These are phyloP conservation scores for Phyllotreta cruciferae DNA, from an alignment of 2,888 invertebrate genomes.

Conservation along the genomic window DNA sequence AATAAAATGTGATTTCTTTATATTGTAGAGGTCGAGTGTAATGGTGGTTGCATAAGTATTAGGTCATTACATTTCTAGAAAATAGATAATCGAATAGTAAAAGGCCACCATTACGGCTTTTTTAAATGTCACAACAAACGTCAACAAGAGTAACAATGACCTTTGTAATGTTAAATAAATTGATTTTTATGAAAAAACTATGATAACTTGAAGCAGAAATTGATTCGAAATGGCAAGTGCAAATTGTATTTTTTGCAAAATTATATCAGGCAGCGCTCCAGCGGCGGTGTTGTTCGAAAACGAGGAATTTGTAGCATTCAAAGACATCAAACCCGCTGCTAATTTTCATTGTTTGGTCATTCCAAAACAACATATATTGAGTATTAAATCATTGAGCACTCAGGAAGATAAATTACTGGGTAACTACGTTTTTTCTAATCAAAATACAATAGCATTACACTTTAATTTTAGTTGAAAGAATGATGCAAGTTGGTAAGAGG, in stretches of 20 bases:
- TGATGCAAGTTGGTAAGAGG: slow-evolving; percentile 67
- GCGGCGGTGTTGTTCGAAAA: slow-evolving; percentile 75
- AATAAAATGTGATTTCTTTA: too few relatives aligned
- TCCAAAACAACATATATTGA: slow-evolving; percentile 78
- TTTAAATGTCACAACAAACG: too few relatives aligned
- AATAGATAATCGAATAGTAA: too few relatives aligned
- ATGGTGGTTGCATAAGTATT: too few relatives aligned
- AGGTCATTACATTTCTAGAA: too few relatives aligned
- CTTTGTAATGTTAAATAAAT: too few relatives aligned
- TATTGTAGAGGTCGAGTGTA: too few relatives aligned
- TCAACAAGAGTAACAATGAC: too few relatives aligned
- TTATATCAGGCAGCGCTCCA: slow-evolving; percentile 67
- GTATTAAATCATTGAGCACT: slow-evolving; percentile 71
- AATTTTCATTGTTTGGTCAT: slow-evolving; percentile 81
- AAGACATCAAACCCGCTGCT: slow-evolving; percentile 83
- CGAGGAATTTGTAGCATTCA: slow-evolving; percentile 78
- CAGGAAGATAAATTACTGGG: slow-evolving; percentile 72
- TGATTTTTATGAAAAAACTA: too few relatives aligned
- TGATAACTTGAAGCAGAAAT: background rate
- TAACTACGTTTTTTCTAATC: slow-evolving; percentile 61
- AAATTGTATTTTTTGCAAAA: slow-evolving; percentile 79
- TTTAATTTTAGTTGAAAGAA: slow-evolving; percentile 73
- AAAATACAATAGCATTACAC: too few relatives aligned
- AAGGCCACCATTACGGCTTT: too few relatives aligned
- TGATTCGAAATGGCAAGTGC: slow-evolving; percentile 5